Evolutionary conservation across 2,888 invertebrate genomes (phyloP).

Genomic region (Harpagoxenus sublaevis): DNA sequence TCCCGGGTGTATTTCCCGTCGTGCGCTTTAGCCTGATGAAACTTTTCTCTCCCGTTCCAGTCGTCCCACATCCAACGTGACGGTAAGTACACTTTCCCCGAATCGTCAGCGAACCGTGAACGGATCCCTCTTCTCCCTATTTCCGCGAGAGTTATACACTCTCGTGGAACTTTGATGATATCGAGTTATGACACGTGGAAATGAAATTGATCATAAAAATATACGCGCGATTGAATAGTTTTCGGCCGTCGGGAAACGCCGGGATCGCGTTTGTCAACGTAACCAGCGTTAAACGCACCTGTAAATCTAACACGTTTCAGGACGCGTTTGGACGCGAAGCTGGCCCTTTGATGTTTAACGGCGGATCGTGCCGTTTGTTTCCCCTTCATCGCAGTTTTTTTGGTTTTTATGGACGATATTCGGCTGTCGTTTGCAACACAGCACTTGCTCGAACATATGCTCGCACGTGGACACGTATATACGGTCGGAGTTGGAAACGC

Average conservation of each 20-base stretch:
- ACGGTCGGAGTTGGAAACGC: not conserved
- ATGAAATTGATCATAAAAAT: conserved; percentile 15
- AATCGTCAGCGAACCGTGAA: conserved; percentile 32
- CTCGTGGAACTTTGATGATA: not conserved
- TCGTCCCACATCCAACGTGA: not conserved
- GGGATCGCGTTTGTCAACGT: not conserved
- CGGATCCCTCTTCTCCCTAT: not conserved
- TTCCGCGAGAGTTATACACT: not conserved
- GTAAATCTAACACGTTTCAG: conserved; percentile 9
- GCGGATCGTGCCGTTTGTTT: conserved; percentile 18
- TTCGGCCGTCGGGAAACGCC: not conserved
- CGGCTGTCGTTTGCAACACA: conserved; percentile 9
- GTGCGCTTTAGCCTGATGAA: conserved; percentile 39
- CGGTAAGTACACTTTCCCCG: not conserved
- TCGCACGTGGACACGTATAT: not conserved
- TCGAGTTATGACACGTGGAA: not conserved
- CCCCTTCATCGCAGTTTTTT: not conserved
- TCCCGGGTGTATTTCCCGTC: conserved; percentile 36
- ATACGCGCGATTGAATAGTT: conserved; percentile 18
- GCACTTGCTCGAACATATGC: not conserved
- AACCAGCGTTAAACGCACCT: conserved; percentile 20
- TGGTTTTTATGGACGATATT: conserved; percentile 21
- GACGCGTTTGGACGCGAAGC: not conserved
- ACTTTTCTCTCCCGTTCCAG: conserved; percentile 38
- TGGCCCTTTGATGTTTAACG: conserved; percentile 35